Percentiles rank a stretch among this genome's conserved stretches.
These are phyloP conservation scores for Apocrypta bakeri DNA, from an alignment of 1,140 invertebrate species.

Conservation along the genomic window DNA sequence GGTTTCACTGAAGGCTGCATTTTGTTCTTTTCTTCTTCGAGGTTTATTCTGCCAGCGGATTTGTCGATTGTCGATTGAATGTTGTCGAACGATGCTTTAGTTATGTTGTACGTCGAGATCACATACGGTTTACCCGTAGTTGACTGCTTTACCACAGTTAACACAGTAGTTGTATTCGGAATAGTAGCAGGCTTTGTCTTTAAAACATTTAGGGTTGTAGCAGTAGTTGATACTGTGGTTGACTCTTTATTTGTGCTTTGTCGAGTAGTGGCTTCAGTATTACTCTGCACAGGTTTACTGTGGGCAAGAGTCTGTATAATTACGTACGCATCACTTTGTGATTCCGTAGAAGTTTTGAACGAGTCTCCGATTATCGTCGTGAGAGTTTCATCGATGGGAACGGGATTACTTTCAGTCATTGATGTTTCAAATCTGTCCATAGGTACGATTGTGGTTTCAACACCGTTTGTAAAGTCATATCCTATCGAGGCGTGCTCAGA, in stretches of 20 bases:
- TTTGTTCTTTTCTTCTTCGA: conserved; percentile 51
- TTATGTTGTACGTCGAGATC: conserved; percentile 20
- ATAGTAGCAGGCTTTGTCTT: not conserved
- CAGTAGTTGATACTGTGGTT: not conserved
- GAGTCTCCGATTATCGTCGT: conserved; percentile 4
- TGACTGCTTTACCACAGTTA: conserved; percentile 1
- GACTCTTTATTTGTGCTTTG: not conserved
- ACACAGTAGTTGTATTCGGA: not conserved
- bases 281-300: conserved; percentile 18
- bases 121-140: conserved; percentile 20
- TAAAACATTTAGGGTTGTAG: not conserved
- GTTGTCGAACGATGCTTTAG: conserved; percentile 35
- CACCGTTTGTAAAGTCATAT: conserved; percentile 18
- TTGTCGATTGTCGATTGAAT: conserved; percentile 47
- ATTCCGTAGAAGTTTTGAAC: not conserved
- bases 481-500: not conserved
- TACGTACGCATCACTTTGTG: conserved; percentile 22
- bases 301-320: not conserved
- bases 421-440: conserved; percentile 35
- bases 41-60: conserved; percentile 50
- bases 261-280: not conserved
- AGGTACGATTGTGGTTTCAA: conserved; percentile 37
- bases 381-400: not conserved
- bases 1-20: not conserved
- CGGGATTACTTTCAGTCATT: conserved; percentile 7